Percentiles rank a stretch among this genome's conserved stretches.
These are phyloP conservation scores for Pectinophora gossypiella DNA, from an alignment of 1,140 invertebrate genomes.

Conservation along the genomic window DNA sequence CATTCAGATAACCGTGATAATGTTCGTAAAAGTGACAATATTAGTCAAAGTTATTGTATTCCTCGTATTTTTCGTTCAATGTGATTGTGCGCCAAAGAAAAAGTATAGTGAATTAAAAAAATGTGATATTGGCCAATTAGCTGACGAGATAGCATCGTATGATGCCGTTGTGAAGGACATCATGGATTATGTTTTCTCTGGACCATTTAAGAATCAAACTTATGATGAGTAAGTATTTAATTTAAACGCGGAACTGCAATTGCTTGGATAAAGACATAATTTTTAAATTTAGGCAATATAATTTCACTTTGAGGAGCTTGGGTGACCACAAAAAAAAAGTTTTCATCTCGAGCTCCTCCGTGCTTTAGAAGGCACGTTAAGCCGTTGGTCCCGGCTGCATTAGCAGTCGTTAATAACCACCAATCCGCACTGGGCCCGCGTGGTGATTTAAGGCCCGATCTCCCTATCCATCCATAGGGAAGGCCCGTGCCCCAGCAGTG, in stretches of 20 bases:
- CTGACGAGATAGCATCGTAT: conserved; percentile 78
- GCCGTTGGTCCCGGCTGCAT: no score
- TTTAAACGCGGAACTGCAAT: neutral
- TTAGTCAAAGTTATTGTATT: neutral
- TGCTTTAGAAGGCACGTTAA: no score
- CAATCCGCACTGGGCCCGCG: no score
- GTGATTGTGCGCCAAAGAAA: conserved; percentile 1
- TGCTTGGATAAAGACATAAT: no score
- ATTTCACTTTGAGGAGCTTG: no score
- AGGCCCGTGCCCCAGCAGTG: no score
- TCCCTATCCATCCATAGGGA: no score
- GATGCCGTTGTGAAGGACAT: conserved; percentile 75
- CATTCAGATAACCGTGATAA: neutral
- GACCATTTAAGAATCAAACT: conserved; percentile 66
- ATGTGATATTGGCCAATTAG: conserved; percentile 61
- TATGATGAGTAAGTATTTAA: conserved; percentile 48
- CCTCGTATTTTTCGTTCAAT: neutral
- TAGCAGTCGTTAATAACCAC: no score
- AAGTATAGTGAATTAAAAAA: conserved; percentile 32
- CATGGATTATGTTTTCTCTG: conserved; percentile 75
- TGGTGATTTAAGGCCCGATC: no score
- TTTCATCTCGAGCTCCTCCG: no score
- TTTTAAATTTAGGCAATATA: no score
- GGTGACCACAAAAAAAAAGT: no score
- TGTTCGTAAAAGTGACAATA: neutral